Evolutionary conservation across 2,113 vertebrate species (phyloP).

Genomic region (Macroglossus sobrinus): DNA sequence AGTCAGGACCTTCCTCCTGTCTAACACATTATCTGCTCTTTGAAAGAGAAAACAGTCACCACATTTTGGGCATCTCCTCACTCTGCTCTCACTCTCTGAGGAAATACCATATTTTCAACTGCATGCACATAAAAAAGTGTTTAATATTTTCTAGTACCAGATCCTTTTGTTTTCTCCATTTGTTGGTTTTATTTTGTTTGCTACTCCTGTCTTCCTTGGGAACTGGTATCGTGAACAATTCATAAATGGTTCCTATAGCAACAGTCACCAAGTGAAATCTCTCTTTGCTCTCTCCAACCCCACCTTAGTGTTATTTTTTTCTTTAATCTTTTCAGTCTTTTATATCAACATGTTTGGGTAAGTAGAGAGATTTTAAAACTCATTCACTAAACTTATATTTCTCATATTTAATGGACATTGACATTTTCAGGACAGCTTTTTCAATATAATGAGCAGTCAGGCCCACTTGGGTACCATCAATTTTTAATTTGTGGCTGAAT

Average conservation of each 20-base stretch:
- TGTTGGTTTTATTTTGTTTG: conserved; percentile 51
- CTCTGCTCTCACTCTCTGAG: background rate
- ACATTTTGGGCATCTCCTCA: background rate
- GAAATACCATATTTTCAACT: background rate
- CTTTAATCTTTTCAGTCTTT: conserved; percentile 46
- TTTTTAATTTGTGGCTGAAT: background rate
- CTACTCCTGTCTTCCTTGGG: background rate
- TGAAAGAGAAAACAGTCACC: background rate
- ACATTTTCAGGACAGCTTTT: background rate
- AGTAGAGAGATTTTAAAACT: conserved; percentile 48
- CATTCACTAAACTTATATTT: conserved; percentile 44
- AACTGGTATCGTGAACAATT: conserved; percentile 47
- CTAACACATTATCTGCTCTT: background rate
- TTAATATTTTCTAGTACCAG: background rate
- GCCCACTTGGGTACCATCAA: background rate
- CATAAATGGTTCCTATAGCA: conserved; percentile 80
- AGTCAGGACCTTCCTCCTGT: background rate
- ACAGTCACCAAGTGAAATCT: conserved; percentile 79
- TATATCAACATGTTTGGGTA: conserved; percentile 8
- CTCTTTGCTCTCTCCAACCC: conserved; percentile 59
- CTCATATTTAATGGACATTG: background rate
- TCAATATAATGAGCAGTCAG: background rate
- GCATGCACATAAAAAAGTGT: background rate
- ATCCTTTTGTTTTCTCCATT: conserved; percentile 12
- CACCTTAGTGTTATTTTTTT: background rate